Evolutionary conservation across 2,797 vertebrate species (phyloP).

Genomic region (Nannoperca obscura): DNA sequence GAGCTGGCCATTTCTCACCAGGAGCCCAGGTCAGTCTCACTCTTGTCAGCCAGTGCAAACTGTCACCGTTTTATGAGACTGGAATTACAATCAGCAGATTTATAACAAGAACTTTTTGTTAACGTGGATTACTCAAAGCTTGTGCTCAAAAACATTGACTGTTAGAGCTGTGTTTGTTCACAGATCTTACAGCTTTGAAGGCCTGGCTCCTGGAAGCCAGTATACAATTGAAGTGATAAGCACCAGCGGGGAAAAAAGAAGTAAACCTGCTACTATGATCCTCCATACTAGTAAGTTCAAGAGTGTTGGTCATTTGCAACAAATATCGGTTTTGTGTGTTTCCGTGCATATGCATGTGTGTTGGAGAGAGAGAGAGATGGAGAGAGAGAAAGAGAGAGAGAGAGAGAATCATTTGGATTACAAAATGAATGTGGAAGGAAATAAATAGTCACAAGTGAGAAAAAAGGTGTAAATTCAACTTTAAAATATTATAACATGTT

Average conservation of each 20-base stretch:
- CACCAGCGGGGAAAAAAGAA: conserved; percentile 84
- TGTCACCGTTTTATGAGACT: conserved; percentile 23
- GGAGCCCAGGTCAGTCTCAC: conserved; percentile 79
- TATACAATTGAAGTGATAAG: conserved; percentile 85
- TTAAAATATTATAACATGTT: neutral
- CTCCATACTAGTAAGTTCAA: conserved; percentile 85
- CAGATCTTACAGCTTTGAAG: conserved; percentile 85
- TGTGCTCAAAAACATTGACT: conserved; percentile 24
- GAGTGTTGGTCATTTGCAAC: neutral
- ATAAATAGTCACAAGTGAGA: neutral
- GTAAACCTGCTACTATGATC: conserved; percentile 74
- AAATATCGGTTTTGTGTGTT: neutral
- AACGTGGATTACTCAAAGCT: neutral
- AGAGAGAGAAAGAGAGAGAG: neutral
- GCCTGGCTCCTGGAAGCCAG: conserved; percentile 84
- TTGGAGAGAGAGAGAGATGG: no score
- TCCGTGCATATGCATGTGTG: neutral
- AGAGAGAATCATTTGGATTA: neutral
- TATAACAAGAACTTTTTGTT: neutral
- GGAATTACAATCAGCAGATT: conserved; percentile 15
- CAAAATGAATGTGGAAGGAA: conserved; percentile 14
- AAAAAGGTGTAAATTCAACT: conserved; percentile 6
- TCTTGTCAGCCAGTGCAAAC: conserved; percentile 20
- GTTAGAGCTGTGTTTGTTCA: conserved; percentile 37
- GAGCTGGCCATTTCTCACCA: conserved; percentile 74